Base-by-base conservation (phyloP, 1,140 invertebrate genomes). In the Trichonephila inaurata region DNA sequence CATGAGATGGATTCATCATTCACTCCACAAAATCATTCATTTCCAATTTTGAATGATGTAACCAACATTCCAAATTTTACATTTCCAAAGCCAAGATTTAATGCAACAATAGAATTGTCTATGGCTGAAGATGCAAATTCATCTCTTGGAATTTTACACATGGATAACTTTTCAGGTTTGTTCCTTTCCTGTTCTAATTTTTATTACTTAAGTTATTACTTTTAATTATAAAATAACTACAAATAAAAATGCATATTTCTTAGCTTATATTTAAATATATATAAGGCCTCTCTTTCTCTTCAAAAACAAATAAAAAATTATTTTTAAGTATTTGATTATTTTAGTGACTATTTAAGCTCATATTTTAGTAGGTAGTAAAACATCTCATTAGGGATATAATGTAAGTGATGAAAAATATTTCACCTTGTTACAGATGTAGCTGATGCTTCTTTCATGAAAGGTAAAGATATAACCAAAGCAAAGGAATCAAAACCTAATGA, bases 111-210 rank as follows among this genome's bases (percentile, higher is more conserved):
- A 33, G 72, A 88, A 10, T 33, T 16, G 7, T 89, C 64, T 77
- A 7, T 89, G 28, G 61, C 88, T n/a, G 44, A 60, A 24, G 87
- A 89, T 60, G 61, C 61, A n/a, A 89, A 89, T 60, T 89, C 88
- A 19, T 89, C 88, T 16, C 66, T 89, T 51, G 88, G 88, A 51
- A 77, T 89, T 77, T 40, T 89, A 33, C 64, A 77, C 10, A 77
- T 89, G 66, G 88, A 77, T 51, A 77, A 89, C 58, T 69, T 89
- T 72, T 89, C 88, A 72, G 88, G 88, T 89, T 64, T 86, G n/a
- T 69, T 44, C 18, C 7, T 66, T 89, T 77, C 16, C 18, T 64
- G 33, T 88, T 44, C 0, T 12, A 10, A 51, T 51, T 12, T 60
- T 85, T 58, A 3, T 60, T 58, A 21, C 21, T 62, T 21, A 5